Evolutionary conservation across 2,888 invertebrate species (phyloP), one percentile per base, ranked within the genome.

Genomic region (Alsophila aescularia): DNA sequence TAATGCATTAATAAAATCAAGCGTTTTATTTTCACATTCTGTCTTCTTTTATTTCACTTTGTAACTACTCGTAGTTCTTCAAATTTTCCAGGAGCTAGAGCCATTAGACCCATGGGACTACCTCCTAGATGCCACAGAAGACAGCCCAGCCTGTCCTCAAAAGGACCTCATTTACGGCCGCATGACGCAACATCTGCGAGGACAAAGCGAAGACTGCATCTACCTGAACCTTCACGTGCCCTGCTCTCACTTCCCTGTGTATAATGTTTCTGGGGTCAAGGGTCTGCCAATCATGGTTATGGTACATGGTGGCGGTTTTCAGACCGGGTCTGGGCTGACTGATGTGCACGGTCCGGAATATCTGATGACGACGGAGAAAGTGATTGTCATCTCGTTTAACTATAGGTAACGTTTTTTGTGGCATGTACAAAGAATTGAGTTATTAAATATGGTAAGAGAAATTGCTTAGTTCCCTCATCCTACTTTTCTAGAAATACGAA

Each of bases 101-200:
- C 58, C 66, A 8, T 52, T 41, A 2, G 72, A 70, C 6, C 75
- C 85, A 0, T 93, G 93, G 93, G 57, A 72, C 0, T 90, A 88
- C 0, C 76, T 87, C 0, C 81, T 87, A 48, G 84, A 92, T 52
- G 94, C 94, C 0, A 87, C 88, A 2, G 83, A 87, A 16, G 93
- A 93, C 58, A 83, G 92, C 0, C 84, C 92, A 0, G 84, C 92
- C 5, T 94, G 94, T 66, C 92, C 92, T 0, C 94, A 94, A 67
- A 69, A 81, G 4, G 87, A 90, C 52, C 64, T 80, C 8, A 15
- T 77, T 18, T 80, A 72, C 39, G 65, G 64, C 1, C 16, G 52
- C 1, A 16, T 74, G 12, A 44, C 70, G 4, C 60, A 64, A 37
- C 52, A 64, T 0, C 18, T 52, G 6, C 50, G 54, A 13, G 65